These are phyloP conservation scores for Verasper variegatus DNA, from an alignment of 2,113 vertebrate species.

Conservation along the genomic window DNA sequence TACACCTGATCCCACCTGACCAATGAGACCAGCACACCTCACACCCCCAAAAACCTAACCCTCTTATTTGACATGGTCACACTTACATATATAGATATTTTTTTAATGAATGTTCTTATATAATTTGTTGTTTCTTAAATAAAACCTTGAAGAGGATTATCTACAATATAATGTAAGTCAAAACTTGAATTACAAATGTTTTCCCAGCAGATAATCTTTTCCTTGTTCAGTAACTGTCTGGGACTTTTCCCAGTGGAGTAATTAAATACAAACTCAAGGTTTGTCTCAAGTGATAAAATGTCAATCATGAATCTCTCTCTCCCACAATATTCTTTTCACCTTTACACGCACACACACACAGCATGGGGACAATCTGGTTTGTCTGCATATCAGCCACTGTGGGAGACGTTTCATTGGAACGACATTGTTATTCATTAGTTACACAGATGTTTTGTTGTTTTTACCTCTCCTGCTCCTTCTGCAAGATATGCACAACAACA, in stretches of 20 bases:
- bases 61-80: no score
- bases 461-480: neutral
- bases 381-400: slow-evolving; percentile 29
- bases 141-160: neutral
- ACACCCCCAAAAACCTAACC: no score
- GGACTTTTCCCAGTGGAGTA: slow-evolving; percentile 1
- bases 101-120: no score
- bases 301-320: neutral
- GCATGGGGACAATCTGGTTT: slow-evolving; percentile 24
- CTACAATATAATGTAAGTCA: neutral
- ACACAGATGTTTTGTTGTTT: slow-evolving; percentile 16
- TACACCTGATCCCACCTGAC: no score
- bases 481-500: neutral
- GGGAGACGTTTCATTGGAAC: slow-evolving; percentile 15
- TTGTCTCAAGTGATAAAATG: neutral
- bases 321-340: no score
- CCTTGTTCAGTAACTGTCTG: neutral
- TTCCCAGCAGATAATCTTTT: neutral
- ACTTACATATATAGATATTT: no score
- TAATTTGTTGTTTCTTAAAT: neutral
- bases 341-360: neutral
- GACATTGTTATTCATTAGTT: neutral
- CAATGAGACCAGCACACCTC: no score
- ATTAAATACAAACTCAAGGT: slow-evolving; percentile 5
- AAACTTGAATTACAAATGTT: neutral